Percentiles rank a stretch among this genome's conserved stretches.
Conservation (phyloP, 1,140 invertebrate genomes). For the Pachyrhynchus sulphureomaculatus region DNA sequence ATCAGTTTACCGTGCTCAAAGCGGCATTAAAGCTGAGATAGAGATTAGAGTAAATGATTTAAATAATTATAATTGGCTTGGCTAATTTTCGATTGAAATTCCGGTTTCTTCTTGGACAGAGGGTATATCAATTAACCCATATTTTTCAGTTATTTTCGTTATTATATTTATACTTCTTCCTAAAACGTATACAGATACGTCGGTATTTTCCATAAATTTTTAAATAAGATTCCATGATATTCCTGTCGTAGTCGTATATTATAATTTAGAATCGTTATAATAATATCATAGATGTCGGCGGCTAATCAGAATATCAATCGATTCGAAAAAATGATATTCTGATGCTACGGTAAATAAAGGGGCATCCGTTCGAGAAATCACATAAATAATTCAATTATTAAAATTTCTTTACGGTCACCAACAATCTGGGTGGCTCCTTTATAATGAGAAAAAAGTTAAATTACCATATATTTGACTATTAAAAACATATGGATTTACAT, state of each 20-base stretch:
- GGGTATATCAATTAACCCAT: no score
- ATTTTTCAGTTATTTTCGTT: no score
- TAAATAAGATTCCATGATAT: background rate
- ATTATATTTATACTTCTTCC: no score
- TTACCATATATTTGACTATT: no score
- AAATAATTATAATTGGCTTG: no score
- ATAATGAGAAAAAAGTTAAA: slow-evolving; percentile 14
- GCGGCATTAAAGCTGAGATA: no score
- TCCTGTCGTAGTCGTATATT: background rate
- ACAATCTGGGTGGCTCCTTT: slow-evolving; percentile 22
- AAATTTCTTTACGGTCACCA: slow-evolving; percentile 26
- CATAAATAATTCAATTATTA: slow-evolving; percentile 30
- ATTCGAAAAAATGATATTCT: slow-evolving; percentile 17
- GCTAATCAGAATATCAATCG: slow-evolving; percentile 24
- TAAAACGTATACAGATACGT: no score
- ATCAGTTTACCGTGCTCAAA: no score
- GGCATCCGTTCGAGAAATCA: slow-evolving; percentile 8
- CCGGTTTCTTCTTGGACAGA: no score
- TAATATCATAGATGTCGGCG: slow-evolving; percentile 19
- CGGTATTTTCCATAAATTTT: slow-evolving; percentile 1
- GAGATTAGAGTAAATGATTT: no score
- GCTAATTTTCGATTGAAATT: no score
- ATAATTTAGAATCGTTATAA: slow-evolving; percentile 12
- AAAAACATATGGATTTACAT: no score
- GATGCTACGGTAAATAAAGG: slow-evolving; percentile 17